Evolutionary conservation across 2,113 vertebrate species (phyloP).

Genomic region (Cyrtonyx montezumae): DNA sequence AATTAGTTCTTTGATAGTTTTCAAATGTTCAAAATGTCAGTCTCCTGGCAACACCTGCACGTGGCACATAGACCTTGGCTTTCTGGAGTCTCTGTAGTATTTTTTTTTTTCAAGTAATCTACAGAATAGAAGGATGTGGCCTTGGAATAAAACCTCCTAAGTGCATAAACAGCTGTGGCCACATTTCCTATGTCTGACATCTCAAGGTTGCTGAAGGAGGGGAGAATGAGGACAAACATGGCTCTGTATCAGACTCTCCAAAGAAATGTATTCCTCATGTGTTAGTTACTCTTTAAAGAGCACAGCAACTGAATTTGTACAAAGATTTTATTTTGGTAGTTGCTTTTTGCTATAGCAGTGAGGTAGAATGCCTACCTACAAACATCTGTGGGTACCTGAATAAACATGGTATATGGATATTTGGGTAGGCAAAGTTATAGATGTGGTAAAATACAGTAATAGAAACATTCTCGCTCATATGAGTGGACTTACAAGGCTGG

Average conservation of each 20-base stretch:
- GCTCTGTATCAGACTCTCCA: background rate
- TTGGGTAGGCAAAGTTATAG: background rate
- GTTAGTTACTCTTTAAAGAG: background rate
- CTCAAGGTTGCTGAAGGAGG: constrained; percentile 71
- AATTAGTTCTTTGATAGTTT: background rate
- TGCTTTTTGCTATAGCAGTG: background rate
- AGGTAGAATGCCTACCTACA: background rate
- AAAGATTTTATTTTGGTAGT: background rate
- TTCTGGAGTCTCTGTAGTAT: constrained; percentile 48
- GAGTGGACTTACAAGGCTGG: background rate
- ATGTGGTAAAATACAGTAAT: background rate
- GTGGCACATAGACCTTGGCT: constrained; percentile 15
- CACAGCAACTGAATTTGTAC: background rate
- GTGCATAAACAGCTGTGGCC: constrained; percentile 78
- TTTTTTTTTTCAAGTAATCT: constrained; percentile 48
- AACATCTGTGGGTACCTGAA: background rate
- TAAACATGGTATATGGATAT: accelerated
- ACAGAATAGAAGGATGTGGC: constrained; percentile 33
- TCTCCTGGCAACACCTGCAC: constrained; percentile 4
- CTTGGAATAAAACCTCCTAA: constrained; percentile 67
- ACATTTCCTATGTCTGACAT: constrained; percentile 60
- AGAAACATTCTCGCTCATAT: background rate
- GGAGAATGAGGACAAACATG: constrained; percentile 38
- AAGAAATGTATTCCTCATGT: background rate
- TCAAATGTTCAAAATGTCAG: constrained; percentile 42